These are phyloP conservation scores for Phaenicophaeus curvirostris DNA, from an alignment of 2,797 vertebrate species.

Conservation along the genomic window DNA sequence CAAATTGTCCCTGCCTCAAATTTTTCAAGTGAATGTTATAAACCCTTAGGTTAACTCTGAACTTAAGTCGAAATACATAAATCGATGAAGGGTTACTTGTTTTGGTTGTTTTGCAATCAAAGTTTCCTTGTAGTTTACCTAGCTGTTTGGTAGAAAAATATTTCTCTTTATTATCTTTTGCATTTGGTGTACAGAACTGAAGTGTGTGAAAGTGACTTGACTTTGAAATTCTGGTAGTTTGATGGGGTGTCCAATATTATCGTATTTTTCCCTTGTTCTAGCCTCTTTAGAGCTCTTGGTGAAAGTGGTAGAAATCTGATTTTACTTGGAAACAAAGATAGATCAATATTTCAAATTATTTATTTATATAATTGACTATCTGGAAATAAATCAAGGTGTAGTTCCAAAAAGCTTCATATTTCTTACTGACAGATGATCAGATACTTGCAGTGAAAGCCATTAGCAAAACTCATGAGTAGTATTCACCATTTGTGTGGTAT, in stretches of 20 bases:
- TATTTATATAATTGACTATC: constrained; percentile 38
- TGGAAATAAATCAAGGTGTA: constrained; percentile 24
- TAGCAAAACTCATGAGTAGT: not conserved
- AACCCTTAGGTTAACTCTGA: constrained; percentile 31
- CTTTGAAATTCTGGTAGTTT: not conserved
- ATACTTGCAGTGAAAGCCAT: not conserved
- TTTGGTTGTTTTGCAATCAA: not conserved
- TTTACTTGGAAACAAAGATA: not conserved
- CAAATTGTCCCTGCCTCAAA: not conserved
- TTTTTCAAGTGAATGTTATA: constrained; percentile 7
- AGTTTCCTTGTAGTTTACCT: not conserved
- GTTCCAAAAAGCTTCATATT: constrained; percentile 37
- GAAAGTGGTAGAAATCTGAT: not conserved
- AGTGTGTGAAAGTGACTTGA: not conserved
- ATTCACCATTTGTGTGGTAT: not conserved
- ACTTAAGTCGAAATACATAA: constrained; percentile 4
- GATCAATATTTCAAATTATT: constrained; percentile 31
- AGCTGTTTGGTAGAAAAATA: not conserved
- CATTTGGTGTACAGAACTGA: not conserved
- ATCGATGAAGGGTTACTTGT: constrained; percentile 10
- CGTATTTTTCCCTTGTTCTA: not conserved
- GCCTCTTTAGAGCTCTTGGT: not conserved
- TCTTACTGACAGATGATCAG: constrained; percentile 25
- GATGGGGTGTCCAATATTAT: no score
- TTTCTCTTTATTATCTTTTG: not conserved